Conservation (phyloP, 2,113 vertebrate species). For the Cyanoderma ruficeps region DNA sequence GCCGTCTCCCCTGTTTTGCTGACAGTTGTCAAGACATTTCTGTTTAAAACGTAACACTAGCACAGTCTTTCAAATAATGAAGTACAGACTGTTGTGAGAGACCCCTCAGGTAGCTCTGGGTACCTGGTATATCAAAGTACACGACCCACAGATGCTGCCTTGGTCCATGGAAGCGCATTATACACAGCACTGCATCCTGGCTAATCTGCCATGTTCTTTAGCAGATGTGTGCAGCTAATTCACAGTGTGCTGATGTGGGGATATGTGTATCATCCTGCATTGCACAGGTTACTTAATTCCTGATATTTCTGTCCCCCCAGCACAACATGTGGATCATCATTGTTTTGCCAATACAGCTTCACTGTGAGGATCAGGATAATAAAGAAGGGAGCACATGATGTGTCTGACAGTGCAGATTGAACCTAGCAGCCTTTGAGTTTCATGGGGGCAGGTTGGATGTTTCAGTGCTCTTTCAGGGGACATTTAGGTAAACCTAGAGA, state of each 20-base stretch:
- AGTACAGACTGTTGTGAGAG: background rate
- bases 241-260: background rate
- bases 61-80: background rate
- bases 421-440: background rate
- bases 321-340: background rate
- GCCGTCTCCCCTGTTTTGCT: background rate
- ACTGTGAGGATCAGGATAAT: background rate
- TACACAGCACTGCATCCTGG: background rate
- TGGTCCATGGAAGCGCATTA: accelerated
- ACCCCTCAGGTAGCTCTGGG: background rate
- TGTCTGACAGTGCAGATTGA: background rate
- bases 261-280: background rate
- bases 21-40: background rate
- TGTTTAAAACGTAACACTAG: background rate
- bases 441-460: background rate
- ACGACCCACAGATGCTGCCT: background rate
- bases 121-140: background rate
- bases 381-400: background rate
- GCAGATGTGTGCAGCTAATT: background rate
- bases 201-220: background rate
- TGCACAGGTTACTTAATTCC: background rate
- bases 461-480: background rate
- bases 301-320: background rate
- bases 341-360: background rate
- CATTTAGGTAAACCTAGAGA: background rate